Base-by-base conservation (phyloP, 1,140 invertebrate species). In the Ips typographus region DNA sequence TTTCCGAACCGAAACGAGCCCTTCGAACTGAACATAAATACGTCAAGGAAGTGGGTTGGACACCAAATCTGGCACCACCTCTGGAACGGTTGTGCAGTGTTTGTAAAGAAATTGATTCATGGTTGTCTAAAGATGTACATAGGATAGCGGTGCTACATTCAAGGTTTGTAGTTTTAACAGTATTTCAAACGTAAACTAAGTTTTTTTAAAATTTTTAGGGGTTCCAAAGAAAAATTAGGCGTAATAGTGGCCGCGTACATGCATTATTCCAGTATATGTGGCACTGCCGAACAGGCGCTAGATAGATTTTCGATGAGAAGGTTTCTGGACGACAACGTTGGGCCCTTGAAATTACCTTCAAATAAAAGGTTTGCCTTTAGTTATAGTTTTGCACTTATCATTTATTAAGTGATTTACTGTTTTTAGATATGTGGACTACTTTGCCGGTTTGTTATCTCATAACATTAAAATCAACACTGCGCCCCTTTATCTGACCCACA, bases 211-310 rank as follows among this genome's bases (percentile, higher is more conserved):
- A 36, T 71, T 72, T 69, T 22, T 79, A 88, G 88, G 79, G 89
- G 90, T 47, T 87, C 86, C 75, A 87, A 90, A 74, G 91, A 93
- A 72, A 85, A 94, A 62, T 84, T 94, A 37, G 94, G 93, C 51
- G 91, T 96, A 51, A 88, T 95, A 69, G 89, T 96, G 64, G 92
- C 93, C 7, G 92, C 94, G 4, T 96, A 95, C 82, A 94, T 96
- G 91, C 92, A 96, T 82, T 96, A 96, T 83, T 94, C 91, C 72
- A 94, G 90, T 77, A 95, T 96, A 73, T 96, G 94, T 82, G 91
- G 93, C 43, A 90, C 89, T 74, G 90, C 91, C 55, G 93, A 96
- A 81, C 91, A 94, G 79, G 93, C 93, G 6, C 85, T 95, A 65
- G 94, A 96, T 82, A 85, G 93, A 77, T 95, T 94, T 81, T 92